These are phyloP conservation scores for Poeciliopsis prolifica DNA, from an alignment of 2,113 vertebrate genomes.

Conservation along the genomic window DNA sequence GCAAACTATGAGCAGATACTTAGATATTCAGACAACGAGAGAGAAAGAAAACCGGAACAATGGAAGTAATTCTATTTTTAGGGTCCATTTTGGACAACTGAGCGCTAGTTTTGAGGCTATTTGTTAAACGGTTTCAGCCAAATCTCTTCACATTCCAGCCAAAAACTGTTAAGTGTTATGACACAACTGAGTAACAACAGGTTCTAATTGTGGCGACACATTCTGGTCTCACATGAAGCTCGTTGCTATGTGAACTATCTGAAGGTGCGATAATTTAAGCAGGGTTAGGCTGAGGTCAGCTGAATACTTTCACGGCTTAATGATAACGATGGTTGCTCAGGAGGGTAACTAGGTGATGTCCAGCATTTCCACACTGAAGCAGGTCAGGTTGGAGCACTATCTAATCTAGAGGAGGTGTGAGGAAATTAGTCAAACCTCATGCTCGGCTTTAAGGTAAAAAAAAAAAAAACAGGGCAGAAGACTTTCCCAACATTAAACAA, in stretches of 20 bases:
- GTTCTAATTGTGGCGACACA: slow-evolving; percentile 1
- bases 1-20: slow-evolving; percentile 35
- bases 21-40: slow-evolving; percentile 37
- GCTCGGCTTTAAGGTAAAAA: background rate
- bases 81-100: slow-evolving; percentile 39
- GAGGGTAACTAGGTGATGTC: slow-evolving; percentile 29
- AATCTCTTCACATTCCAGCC: slow-evolving; percentile 37
- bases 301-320: slow-evolving; percentile 56
- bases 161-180: slow-evolving; percentile 38
- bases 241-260: slow-evolving; percentile 27
- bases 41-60: slow-evolving; percentile 46
- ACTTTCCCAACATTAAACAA: slow-evolving; percentile 24
- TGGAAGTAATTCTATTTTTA: slow-evolving; percentile 49
- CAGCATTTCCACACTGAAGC: slow-evolving; percentile 34
- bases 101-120: slow-evolving; percentile 25
- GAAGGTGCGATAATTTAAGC: slow-evolving; percentile 46
- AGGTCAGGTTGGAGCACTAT: slow-evolving; percentile 28
- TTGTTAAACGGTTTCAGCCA: slow-evolving; percentile 21
- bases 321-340: slow-evolving; percentile 60
- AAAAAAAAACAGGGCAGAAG: background rate
- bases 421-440: slow-evolving; percentile 27
- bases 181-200: slow-evolving; percentile 23
- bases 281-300: slow-evolving; percentile 72
- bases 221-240: slow-evolving; percentile 13
- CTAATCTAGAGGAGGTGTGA: slow-evolving; percentile 54